phyloP scores from a whole-genome alignment of 1,140 invertebrate species.

The Tetramorium parvispinum region DNA sequence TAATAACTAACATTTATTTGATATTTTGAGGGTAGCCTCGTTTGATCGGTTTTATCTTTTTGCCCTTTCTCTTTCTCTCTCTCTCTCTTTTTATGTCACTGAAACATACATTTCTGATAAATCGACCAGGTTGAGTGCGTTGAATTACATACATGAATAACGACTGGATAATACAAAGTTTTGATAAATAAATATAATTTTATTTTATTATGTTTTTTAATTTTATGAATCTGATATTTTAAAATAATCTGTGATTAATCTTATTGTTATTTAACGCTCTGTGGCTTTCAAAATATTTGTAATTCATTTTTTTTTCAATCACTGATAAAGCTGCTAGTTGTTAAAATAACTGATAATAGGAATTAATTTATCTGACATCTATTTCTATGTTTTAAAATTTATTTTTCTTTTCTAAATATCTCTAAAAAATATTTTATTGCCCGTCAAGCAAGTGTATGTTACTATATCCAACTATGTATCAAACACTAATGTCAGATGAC shows the following conservation, averaged over 20 bases:
- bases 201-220: background rate
- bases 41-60: conserved; percentile 27
- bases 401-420: background rate
- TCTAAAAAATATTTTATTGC: background rate
- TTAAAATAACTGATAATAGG: background rate
- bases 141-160: background rate
- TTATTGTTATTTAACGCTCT: background rate
- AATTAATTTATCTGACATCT: background rate
- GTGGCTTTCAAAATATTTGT: background rate
- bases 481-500: conserved; percentile 13
- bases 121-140: background rate
- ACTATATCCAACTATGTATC: background rate
- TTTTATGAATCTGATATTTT: background rate
- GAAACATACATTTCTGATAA: background rate
- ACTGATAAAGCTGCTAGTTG: background rate
- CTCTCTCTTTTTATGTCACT: background rate
- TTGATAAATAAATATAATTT: background rate
- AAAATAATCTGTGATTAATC: background rate
- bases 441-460: background rate
- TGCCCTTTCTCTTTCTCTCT: background rate
- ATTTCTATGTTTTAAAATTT: background rate
- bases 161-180: background rate
- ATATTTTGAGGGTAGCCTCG: conserved; percentile 26
- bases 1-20: conserved; percentile 54
- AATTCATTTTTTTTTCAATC: background rate